Base-by-base conservation (phyloP, 1,140 invertebrate genomes). In the Papilio aristodemus region DNA sequence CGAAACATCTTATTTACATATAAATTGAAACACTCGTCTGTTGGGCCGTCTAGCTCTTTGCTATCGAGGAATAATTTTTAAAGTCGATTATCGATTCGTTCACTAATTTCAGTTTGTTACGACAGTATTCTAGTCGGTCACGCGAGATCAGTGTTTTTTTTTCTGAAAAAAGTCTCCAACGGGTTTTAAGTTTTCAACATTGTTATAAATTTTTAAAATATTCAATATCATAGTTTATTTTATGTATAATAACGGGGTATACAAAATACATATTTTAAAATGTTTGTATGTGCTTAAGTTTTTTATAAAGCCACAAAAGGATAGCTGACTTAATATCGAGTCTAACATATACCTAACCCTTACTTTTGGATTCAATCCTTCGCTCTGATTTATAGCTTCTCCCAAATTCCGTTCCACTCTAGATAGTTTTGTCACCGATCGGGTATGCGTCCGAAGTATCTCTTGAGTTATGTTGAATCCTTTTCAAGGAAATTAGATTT, bases 381-480 rank as follows among this genome's bases (percentile, higher is more conserved):
- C 14, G n/a, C 25, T 36, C 58, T 60, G 58, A 60, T 60, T 60
- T 60, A 60, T 60, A 60, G 58, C 36, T 60, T 38, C 32, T n/a
- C 58, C 58, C 32, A 37, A 38, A 60, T 60, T 60, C 58, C 32
- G 32, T 60, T 38, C 7, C 58, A 60, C 58, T 60, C 27, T 38
- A 60, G 58, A 60, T 60, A 60, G 58, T 60, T 60, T 60, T 60
- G 58, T 60, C 58, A 60, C 58, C 58, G 58, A 60, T 60, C 36
- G 25, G 58, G 58, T 36, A 14, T 60, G 32, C 13, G 32, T 17
- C 58, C 43, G 43, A 41, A 41, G 32, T 60, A 37, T 60, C 58
- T 38, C 36, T 60, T 60, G 58, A 60, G 25, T 60, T 37, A 60
- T 60, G 58, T 36, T 60, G 14, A n/a, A 60, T 37, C 58, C 58